These are phyloP conservation scores for Gastracanthus pulcherrimus DNA, from an alignment of 2,888 invertebrate species.

Conservation along the genomic window DNA sequence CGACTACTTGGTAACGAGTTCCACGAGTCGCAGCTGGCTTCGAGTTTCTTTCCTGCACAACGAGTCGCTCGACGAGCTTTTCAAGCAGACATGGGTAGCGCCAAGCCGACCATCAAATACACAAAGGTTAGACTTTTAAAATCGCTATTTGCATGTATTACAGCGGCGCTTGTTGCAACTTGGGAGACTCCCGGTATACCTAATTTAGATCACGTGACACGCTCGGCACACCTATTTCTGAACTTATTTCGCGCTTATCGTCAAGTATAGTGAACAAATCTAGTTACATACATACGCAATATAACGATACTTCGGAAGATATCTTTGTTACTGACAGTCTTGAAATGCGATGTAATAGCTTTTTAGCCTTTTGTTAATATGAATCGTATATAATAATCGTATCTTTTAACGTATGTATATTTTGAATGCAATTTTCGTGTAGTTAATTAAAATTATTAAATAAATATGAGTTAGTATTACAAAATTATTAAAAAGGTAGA, in stretches of 20 bases:
- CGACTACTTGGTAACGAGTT: neutral
- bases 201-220: neutral
- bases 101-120: conserved; percentile 65
- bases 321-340: too few relatives aligned
- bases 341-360: too few relatives aligned
- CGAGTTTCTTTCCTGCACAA: neutral
- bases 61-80: neutral
- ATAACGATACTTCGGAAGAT: too few relatives aligned
- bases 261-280: neutral
- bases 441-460: too few relatives aligned
- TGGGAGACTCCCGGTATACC: neutral
- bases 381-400: too few relatives aligned
- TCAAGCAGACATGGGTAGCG: conserved; percentile 58
- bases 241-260: neutral
- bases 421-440: too few relatives aligned
- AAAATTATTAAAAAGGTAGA: too few relatives aligned
- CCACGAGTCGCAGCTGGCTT: neutral
- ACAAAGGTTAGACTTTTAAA: conserved; percentile 61
- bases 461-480: too few relatives aligned
- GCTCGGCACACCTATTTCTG: neutral
- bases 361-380: too few relatives aligned
- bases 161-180: neutral
- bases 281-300: neutral
- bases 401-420: too few relatives aligned
- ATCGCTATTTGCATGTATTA: neutral